A percentile compares a stretch with the other conserved stretches of the same genome.
Conservation (phyloP, 2,888 invertebrate genomes). For the Acronicta alni region DNA sequence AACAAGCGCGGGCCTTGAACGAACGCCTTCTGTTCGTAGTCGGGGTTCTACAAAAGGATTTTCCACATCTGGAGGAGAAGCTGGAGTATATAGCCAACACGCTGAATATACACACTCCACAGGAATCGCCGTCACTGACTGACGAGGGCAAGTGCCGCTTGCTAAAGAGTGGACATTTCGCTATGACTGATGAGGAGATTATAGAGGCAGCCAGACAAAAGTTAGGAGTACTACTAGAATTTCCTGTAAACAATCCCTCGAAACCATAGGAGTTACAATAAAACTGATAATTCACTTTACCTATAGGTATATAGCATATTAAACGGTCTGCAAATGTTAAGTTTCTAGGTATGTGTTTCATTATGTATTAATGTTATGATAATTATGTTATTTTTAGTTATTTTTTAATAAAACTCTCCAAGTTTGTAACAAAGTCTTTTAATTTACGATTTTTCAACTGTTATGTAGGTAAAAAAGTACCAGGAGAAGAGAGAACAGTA, state of each 20-base stretch:
- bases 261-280: no score
- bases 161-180: slow-evolving; percentile 22
- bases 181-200: slow-evolving; percentile 44
- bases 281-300: no score
- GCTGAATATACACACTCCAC: slow-evolving; percentile 79
- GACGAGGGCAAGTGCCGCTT: slow-evolving; percentile 41
- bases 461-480: no score
- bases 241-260: slow-evolving; percentile 54
- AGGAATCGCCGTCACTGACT: slow-evolving; percentile 67
- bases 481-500: no score
- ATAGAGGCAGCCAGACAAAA: not conserved
- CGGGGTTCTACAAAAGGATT: slow-evolving; percentile 89
- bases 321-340: no score
- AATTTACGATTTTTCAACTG: not conserved
- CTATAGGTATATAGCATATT: no score
- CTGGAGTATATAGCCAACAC: slow-evolving; percentile 83
- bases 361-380: not conserved
- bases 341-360: no score
- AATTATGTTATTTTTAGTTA: not conserved
- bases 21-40: slow-evolving; percentile 89
- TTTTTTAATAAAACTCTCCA: not conserved
- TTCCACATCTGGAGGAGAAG: slow-evolving; percentile 88
- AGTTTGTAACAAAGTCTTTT: not conserved
- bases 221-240: slow-evolving; percentile 39
- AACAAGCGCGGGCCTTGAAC: slow-evolving; percentile 89